A percentile compares a stretch with the other conserved stretches of the same genome.
phyloP scores from a whole-genome alignment of 23 tunicate species.

The Trididemnum miniatum region DNA sequence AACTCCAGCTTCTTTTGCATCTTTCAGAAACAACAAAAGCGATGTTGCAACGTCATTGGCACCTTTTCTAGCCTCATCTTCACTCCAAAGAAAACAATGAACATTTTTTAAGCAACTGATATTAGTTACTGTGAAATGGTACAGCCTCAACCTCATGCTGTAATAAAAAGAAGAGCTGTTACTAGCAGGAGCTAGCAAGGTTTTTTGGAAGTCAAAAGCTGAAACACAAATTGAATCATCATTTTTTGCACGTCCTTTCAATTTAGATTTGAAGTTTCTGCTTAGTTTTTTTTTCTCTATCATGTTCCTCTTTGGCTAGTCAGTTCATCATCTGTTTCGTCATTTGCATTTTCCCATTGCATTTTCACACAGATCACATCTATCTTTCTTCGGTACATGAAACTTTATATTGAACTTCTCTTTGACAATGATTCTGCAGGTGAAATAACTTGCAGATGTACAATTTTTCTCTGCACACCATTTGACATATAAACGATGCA shows the following conservation, averaged over 20 bases:
- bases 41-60: neutral
- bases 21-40: neutral
- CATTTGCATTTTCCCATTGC: neutral
- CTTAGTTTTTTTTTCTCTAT: neutral
- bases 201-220: neutral
- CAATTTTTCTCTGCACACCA: neutral
- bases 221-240: neutral
- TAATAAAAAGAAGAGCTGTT: neutral
- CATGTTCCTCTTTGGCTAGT: neutral
- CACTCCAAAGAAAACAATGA: neutral
- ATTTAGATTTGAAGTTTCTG: neutral
- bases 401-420: neutral
- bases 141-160: neutral
- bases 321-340: neutral
- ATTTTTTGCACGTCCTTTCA: neutral
- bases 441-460: neutral
- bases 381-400: neutral
- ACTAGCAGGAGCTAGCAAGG: neutral
- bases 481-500: no score
- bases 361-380: neutral
- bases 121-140: neutral
- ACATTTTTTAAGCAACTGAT: neutral
- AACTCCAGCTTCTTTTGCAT: neutral
- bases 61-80: neutral
- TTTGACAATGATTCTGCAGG: neutral